Evolutionary conservation across 1,140 invertebrate genomes (phyloP), one percentile per base, ranked within the genome.

Genomic region (Ladona fulva): DNA sequence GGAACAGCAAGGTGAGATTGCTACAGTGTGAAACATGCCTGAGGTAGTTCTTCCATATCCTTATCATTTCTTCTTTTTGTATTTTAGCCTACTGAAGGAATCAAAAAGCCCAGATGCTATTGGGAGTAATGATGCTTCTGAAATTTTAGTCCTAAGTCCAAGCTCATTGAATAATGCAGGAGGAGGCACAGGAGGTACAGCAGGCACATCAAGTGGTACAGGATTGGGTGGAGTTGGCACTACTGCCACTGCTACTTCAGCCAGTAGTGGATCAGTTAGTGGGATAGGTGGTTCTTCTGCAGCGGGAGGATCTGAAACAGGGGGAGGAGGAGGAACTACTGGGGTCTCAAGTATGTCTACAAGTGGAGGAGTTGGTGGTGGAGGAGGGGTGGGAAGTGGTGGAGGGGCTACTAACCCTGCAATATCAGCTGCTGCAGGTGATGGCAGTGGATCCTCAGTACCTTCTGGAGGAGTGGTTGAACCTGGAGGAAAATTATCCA

Each of bases 61-160:
- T 37, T 77, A 12, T 42, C n/a, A 77, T 14, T 75, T 42, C 11
- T 76, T 75, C 29, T 78, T 42, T n/a, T 25, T 25, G 5, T 29
- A 79, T 87, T 85, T 74, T 83, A 94, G 93, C 85, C 85, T 95
- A 78, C 85, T 95, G 74, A 92, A 93, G 83, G 94, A 95, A 87
- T 91, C 93, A 42, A 93, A 94, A 82, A 89, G 92, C 10, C 85
- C 91, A 78, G 89, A 89, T 82, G 88, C 90, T 83, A 91, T 92
- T 82, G 83, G 79, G 83, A 84, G 85, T 76, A 85, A 86, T 80
- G 87, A 87, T 79, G 81, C 82, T 77, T 84, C 83, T 74, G 87
- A 88, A 78, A 83, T 83, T 16, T 22, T 19, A 22, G 14, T 66
- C 5, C n/a, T 66, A 3, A 66, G 16, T 66, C n/a, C 52, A 19